Conservation (phyloP, 2,113 vertebrate genomes). For the Solenodon paradoxus region DNA sequence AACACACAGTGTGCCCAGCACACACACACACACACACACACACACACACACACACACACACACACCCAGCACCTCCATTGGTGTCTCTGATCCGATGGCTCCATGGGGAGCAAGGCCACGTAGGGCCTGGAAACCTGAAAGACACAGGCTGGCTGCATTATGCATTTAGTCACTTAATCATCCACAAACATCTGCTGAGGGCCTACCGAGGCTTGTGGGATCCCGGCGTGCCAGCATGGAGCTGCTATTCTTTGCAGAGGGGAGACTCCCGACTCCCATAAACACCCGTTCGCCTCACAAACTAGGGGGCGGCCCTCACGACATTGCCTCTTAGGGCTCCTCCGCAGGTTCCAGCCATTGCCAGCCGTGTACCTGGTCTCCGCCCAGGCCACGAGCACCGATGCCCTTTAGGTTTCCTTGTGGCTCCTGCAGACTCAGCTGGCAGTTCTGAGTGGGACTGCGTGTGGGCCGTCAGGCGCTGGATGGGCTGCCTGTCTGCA, state of each 20-base stretch:
- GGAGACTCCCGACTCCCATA: not conserved
- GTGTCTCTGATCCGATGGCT: not conserved
- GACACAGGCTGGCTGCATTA: accelerated
- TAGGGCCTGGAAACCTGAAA: not conserved
- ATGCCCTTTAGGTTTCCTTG: accelerated
- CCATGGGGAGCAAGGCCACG: not conserved
- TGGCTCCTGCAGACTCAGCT: too few relatives aligned
- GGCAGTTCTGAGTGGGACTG: too few relatives aligned
- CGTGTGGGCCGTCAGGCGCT: too few relatives aligned
- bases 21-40: too few relatives aligned
- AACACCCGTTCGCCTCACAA: accelerated
- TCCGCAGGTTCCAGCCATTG: accelerated
- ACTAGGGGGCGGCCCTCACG: too few relatives aligned
- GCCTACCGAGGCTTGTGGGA: too few relatives aligned
- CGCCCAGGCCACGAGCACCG: too few relatives aligned
- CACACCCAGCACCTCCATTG: too few relatives aligned
- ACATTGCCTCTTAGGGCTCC: not conserved
- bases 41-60: not conserved
- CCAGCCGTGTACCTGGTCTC: too few relatives aligned
- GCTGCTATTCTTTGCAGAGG: not conserved
- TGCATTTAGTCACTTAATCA: not conserved
- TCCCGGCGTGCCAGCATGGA: accelerated
- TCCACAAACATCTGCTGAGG: not conserved
- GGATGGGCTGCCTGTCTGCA: too few relatives aligned
- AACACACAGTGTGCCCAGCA: accelerated